These are phyloP conservation scores for Acanthopleura granulata DNA, from an alignment of 2,888 invertebrate genomes.

Conservation along the genomic window DNA sequence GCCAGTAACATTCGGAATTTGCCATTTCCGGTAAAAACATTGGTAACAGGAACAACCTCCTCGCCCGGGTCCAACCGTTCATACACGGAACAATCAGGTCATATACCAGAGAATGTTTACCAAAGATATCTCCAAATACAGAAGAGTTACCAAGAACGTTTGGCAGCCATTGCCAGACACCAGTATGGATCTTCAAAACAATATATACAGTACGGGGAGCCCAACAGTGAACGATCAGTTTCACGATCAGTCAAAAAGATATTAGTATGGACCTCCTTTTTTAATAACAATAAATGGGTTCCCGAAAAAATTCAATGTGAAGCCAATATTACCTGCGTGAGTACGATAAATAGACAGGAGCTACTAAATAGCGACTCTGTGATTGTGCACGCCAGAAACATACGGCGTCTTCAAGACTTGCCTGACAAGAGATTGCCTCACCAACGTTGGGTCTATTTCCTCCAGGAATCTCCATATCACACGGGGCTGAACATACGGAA, in stretches of 20 bases:
- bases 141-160: no score
- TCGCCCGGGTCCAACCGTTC: no score
- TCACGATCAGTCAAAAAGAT: background rate
- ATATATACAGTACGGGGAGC: background rate
- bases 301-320: background rate
- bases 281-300: background rate
- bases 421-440: background rate
- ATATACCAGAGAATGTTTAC: no score
- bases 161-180: background rate
- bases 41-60: no score
- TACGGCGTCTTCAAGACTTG: background rate
- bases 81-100: no score
- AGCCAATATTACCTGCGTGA: background rate
- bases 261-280: background rate
- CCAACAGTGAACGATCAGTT: background rate
- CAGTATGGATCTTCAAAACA: background rate
- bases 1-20: no score
- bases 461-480: background rate
- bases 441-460: constrained; percentile 5
- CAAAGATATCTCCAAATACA: no score
- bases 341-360: background rate
- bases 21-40: no score
- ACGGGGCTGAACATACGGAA: background rate
- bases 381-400: background rate
- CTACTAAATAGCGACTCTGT: constrained; percentile 10